These are phyloP conservation scores for Samia ricini DNA, from an alignment of 1,140 invertebrate genomes.

Conservation along the genomic window DNA sequence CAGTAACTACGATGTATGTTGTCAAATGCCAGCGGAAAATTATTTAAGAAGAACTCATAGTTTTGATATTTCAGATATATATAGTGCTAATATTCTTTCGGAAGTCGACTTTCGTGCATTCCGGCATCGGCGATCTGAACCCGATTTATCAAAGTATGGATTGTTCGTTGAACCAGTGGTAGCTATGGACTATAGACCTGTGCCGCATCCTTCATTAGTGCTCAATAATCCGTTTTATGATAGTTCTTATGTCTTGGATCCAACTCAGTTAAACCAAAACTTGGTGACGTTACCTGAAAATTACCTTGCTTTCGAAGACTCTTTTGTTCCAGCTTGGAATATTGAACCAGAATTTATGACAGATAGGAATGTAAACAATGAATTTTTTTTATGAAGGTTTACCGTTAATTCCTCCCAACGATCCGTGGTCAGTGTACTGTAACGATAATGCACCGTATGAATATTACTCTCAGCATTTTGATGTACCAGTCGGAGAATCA, in stretches of 20 bases:
- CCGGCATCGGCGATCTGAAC: constrained; percentile 57
- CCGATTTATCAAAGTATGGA: constrained; percentile 67
- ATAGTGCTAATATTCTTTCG: constrained; percentile 33
- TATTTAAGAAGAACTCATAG: constrained; percentile 59
- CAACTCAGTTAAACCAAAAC: constrained; percentile 42
- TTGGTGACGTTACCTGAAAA: constrained; percentile 67
- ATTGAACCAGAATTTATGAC: constrained; percentile 54
- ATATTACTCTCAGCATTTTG: constrained; percentile 60
- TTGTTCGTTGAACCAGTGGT: constrained; percentile 61
- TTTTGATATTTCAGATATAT: constrained; percentile 66
- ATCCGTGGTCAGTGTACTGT: constrained; percentile 63
- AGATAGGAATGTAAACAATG: constrained; percentile 46
- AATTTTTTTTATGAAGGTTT: constrained; percentile 62
- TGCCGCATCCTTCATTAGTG: constrained; percentile 55
- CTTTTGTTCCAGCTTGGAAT: constrained; percentile 69
- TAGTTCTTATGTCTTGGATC: constrained; percentile 56
- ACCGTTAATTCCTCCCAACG: constrained; percentile 59
- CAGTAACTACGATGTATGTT: constrained; percentile 26
- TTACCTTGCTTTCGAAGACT: constrained; percentile 73
- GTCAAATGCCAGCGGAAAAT: constrained; percentile 33
- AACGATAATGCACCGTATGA: constrained; percentile 49
- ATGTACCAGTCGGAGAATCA: constrained; percentile 39
- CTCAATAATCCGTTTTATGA: constrained; percentile 77
- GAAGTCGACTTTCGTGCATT: constrained; percentile 35
- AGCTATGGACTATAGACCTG: constrained; percentile 43